A percentile compares a stretch with the other conserved stretches of the same genome.
Conservation (phyloP, 30 jellyfish, hydroid and myxozoan genomes). For the Turritopsis rubra region DNA sequence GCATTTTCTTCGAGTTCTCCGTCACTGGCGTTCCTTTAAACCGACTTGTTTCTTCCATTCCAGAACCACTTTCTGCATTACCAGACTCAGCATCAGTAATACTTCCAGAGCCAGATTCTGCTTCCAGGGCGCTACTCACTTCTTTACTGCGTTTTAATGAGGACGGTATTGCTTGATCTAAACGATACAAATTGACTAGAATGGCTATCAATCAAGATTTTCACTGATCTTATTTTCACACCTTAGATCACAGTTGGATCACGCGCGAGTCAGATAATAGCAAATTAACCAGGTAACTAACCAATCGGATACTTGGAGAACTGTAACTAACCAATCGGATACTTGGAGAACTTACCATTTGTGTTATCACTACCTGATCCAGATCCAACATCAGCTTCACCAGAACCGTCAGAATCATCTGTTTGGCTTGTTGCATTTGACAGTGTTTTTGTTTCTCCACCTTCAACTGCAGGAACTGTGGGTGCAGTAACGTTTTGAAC, state of each 20-base stretch:
- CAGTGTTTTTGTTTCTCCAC: not conserved
- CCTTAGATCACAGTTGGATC: too few relatives aligned
- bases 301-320: too few relatives aligned
- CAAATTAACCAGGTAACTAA: too few relatives aligned
- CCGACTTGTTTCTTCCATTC: not conserved
- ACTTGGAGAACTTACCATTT: not conserved
- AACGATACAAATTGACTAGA: not conserved
- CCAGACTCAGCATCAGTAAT: constrained; percentile 3
- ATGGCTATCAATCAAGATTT: not conserved
- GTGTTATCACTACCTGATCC: not conserved
- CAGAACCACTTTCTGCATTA: constrained; percentile 16
- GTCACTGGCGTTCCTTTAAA: not conserved
- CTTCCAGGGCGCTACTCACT: not conserved
- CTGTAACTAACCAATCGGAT: too few relatives aligned
- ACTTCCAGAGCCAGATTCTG: not conserved
- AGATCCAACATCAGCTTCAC: not conserved
- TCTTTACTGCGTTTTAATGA: not conserved
- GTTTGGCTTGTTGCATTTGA: not conserved
- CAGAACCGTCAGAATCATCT: not conserved
- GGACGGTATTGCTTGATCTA: not conserved
- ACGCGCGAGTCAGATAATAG: too few relatives aligned
- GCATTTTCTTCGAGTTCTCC: not conserved
- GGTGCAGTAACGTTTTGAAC: not conserved
- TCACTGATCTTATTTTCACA: too few relatives aligned
- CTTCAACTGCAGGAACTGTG: not conserved